These are phyloP conservation scores for Plebejus melissa DNA, from an alignment of 2,888 invertebrate genomes.

Conservation along the genomic window DNA sequence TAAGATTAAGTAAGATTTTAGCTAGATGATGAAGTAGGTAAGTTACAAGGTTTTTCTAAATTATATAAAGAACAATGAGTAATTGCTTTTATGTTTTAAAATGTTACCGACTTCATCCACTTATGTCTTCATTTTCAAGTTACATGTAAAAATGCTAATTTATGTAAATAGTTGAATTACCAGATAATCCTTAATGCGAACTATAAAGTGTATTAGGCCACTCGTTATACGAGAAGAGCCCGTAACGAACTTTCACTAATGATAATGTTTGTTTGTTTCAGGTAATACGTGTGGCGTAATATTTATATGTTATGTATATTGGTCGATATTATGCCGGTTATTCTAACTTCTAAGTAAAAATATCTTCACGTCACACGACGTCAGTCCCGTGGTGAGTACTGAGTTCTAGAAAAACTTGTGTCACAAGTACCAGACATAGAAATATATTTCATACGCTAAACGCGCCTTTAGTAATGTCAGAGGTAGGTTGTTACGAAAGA, in stretches of 20 bases:
- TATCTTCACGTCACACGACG: not conserved
- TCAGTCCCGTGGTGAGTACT: not conserved
- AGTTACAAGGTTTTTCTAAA: too few species aligned
- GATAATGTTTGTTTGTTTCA: conserved; percentile 48
- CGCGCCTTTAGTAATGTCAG: too few species aligned
- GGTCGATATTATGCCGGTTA: not conserved
- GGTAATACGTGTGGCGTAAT: conserved; percentile 45
- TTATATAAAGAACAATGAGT: too few species aligned
- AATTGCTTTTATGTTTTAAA: too few species aligned
- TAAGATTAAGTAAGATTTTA: too few species aligned
- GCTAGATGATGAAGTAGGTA: too few species aligned
- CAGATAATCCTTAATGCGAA: conserved; percentile 15
- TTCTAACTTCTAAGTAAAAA: not conserved
- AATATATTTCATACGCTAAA: too few species aligned
- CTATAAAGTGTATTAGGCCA: conserved; percentile 27
- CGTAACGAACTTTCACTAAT: conserved; percentile 34
- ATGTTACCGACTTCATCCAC: too few species aligned
- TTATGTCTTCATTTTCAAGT: not conserved
- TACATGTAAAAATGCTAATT: conserved; percentile 12
- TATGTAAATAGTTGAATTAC: conserved; percentile 20
- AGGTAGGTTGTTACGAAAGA: too few species aligned
- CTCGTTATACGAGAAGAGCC: conserved; percentile 15
- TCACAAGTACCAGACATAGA: not conserved
- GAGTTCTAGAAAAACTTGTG: not conserved
- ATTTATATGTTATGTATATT: conserved; percentile 4